Conservation (phyloP, 2,113 vertebrate genomes). For the Neogale vison region DNA sequence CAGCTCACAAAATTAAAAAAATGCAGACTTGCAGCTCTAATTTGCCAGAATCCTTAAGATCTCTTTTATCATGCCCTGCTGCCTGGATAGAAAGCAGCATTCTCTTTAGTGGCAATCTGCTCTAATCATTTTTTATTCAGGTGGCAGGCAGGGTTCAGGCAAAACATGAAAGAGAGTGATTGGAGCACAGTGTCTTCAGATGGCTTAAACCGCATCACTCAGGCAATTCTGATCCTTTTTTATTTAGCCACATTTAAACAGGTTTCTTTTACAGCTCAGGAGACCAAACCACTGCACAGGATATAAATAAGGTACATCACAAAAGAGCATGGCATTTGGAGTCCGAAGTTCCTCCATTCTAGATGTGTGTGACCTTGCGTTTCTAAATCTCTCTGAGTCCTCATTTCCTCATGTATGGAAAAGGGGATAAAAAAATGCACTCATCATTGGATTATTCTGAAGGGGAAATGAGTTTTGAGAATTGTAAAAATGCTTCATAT, state of each 20-base stretch:
- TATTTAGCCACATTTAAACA: slow-evolving; percentile 68
- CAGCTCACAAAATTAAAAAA: slow-evolving; percentile 70
- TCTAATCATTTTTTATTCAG: slow-evolving; percentile 74
- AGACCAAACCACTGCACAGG: background rate
- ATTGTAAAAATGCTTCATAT: background rate
- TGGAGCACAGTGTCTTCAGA: slow-evolving; percentile 67
- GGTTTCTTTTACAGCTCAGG: slow-evolving; percentile 48
- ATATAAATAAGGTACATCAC: slow-evolving; percentile 56
- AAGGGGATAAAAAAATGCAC: background rate
- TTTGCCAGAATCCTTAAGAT: slow-evolving; percentile 75
- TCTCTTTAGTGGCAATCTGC: slow-evolving; percentile 74
- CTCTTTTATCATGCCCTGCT: slow-evolving; percentile 73
- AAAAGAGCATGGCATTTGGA: slow-evolving; percentile 52
- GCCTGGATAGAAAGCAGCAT: slow-evolving; percentile 53
- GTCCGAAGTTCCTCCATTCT: slow-evolving; percentile 12
- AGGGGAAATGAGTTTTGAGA: slow-evolving; percentile 28
- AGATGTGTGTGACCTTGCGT: slow-evolving; percentile 31
- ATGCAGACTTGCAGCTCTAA: slow-evolving; percentile 55
- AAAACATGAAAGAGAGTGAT: slow-evolving; percentile 67
- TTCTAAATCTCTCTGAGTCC: slow-evolving; percentile 14
- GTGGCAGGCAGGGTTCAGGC: slow-evolving; percentile 67
- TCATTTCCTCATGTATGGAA: background rate
- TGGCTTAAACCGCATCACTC: slow-evolving; percentile 64
- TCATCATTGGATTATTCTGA: background rate
- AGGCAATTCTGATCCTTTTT: slow-evolving; percentile 55